Conservation (phyloP, 2,113 vertebrate genomes). For the Rhynchopsitta pachyrhyncha region DNA sequence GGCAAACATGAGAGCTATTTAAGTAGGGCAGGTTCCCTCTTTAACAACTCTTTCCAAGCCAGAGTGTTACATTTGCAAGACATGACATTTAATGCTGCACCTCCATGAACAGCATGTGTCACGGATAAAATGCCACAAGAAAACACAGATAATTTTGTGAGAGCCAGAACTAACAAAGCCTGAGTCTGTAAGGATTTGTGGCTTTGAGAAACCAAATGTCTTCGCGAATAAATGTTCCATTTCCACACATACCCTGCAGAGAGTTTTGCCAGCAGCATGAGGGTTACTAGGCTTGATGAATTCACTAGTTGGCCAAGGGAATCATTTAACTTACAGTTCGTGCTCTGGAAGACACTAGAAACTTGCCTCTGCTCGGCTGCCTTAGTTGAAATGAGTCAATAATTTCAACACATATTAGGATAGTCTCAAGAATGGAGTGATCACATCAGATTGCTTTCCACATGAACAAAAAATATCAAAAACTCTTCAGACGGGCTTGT, state of each 20-base stretch:
- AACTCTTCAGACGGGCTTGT: background rate
- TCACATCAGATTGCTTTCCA: background rate
- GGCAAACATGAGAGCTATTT: background rate
- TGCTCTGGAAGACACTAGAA: background rate
- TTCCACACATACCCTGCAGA: background rate
- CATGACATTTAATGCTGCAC: slow-evolving; percentile 16
- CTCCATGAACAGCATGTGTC: background rate
- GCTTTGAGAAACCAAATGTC: slow-evolving; percentile 7
- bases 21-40: background rate
- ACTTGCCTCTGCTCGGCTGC: background rate
- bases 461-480: background rate
- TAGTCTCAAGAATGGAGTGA: background rate
- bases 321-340: background rate
- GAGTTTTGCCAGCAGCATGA: background rate
- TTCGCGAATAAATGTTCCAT: background rate
- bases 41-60: background rate
- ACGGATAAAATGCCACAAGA: background rate
- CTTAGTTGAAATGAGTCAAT: background rate
- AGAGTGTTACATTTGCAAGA: background rate
- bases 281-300: background rate
- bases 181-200: background rate
- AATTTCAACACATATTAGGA: background rate
- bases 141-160: background rate
- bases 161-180: slow-evolving; percentile 26
- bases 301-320: background rate